Evolutionary conservation across 2,113 vertebrate genomes (phyloP).

Genomic region (Rhegmatorhina hoffmannsi): DNA sequence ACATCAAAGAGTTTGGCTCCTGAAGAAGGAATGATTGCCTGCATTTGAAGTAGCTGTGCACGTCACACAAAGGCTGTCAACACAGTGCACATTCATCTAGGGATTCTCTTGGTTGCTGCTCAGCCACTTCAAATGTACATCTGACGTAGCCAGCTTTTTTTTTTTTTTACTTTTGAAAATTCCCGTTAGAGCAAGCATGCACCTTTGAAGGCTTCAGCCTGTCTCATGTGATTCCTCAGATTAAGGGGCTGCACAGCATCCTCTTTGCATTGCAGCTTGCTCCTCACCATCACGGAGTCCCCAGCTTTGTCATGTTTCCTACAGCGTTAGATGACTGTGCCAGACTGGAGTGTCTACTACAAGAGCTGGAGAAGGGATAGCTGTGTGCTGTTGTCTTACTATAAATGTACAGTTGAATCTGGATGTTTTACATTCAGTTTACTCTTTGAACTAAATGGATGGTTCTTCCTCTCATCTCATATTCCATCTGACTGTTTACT

Average conservation of each 20-base stretch:
- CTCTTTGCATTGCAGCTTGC: not conserved
- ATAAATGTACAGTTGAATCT: slow-evolving; percentile 28
- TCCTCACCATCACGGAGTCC: not conserved
- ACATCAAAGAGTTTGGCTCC: slow-evolving; percentile 28
- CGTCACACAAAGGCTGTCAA: not conserved
- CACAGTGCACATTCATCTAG: not conserved
- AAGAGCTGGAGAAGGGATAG: slow-evolving; percentile 20
- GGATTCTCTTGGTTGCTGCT: slow-evolving; percentile 21
- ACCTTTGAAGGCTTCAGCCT: not conserved
- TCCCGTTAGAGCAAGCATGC: not conserved
- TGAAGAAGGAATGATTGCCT: not conserved
- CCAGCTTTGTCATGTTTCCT: slow-evolving; percentile 3
- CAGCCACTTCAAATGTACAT: not conserved
- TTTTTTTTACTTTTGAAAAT: slow-evolving; percentile 5
- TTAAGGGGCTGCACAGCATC: not conserved
- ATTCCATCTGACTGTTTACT: slow-evolving; percentile 24
- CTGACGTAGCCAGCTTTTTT: not conserved
- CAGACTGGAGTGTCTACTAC: slow-evolving; percentile 28
- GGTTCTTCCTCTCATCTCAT: not conserved
- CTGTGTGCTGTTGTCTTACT: slow-evolving; percentile 6
- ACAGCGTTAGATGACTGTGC: not conserved
- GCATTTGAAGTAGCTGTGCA: not conserved
- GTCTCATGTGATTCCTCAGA: not conserved
- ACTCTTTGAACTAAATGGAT: slow-evolving; percentile 35
- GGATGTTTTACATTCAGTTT: slow-evolving; percentile 23